Evolutionary conservation across 92 coral and sea anemone species (phyloP).

Genomic region (Phymanthus crucifer): DNA sequence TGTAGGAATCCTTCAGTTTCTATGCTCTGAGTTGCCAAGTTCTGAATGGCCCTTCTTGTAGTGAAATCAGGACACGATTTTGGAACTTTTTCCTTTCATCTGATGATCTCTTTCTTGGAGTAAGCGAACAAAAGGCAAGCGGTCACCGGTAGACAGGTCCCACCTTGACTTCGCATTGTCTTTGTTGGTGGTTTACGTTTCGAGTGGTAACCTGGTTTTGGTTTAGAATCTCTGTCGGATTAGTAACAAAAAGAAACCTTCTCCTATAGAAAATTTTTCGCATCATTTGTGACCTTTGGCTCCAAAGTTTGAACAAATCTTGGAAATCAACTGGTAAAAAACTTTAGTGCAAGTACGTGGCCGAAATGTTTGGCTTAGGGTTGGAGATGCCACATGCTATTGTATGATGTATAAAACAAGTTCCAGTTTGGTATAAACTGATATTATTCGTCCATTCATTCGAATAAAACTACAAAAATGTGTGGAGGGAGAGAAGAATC

Average conservation of each 20-base stretch:
- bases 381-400: no score
- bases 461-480: no score
- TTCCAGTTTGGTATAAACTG: no score
- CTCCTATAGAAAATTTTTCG: neutral
- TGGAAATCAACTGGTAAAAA: neutral
- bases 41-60: neutral
- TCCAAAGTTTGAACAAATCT: neutral
- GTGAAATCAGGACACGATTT: neutral
- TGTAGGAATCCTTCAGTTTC: neutral
- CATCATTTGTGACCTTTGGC: conserved; percentile 6
- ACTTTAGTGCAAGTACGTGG: neutral
- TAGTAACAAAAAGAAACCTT: neutral
- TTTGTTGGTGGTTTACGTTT: conserved; percentile 6
- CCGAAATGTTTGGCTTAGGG: neutral
- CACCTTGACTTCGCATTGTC: conserved; percentile 3
- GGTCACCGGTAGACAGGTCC: conserved; percentile 11
- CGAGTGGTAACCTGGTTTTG: conserved; percentile 1
- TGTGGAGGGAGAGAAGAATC: no score
- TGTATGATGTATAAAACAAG: no score
- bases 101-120: neutral
- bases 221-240: neutral
- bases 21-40: neutral
- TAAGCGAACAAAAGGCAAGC: conserved; percentile 4
- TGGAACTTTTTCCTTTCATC: neutral
- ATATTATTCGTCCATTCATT: no score